Conservation (phyloP, 2,797 vertebrate genomes). For the Thunnus albacares region DNA sequence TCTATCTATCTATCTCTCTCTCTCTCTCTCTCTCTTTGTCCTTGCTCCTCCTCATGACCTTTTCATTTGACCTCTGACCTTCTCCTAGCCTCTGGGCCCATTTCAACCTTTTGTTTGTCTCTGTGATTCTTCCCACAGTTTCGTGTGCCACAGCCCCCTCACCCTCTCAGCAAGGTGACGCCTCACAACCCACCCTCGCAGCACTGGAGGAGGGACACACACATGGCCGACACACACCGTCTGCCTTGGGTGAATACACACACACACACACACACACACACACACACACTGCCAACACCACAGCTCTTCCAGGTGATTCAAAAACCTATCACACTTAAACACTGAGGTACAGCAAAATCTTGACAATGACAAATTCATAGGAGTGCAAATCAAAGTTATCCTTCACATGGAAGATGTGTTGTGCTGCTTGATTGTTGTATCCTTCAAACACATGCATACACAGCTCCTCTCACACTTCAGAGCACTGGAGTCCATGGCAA, state of each 20-base stretch:
- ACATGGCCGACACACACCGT: conserved; percentile 73
- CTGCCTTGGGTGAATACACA: conserved; percentile 71
- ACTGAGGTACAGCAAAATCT: too few relatives aligned
- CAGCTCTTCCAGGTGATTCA: neutral
- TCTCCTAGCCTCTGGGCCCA: conserved; percentile 41
- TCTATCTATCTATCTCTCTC: neutral
- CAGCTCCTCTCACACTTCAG: too few relatives aligned
- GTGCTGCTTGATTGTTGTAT: neutral
- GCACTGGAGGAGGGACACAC: conserved; percentile 83
- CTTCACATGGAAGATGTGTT: neutral
- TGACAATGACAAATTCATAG: too few relatives aligned
- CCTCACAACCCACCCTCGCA: conserved; percentile 74
- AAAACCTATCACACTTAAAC: neutral
- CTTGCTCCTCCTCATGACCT: conserved; percentile 55
- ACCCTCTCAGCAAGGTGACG: conserved; percentile 77
- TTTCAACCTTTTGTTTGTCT: conserved; percentile 67
- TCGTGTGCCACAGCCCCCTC: conserved; percentile 83
- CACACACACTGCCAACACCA: neutral
- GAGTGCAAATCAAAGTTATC: neutral
- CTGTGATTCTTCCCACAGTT: conserved; percentile 79
- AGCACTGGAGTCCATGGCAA: too few relatives aligned
- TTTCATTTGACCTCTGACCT: conserved; percentile 70
- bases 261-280: conserved; percentile 5
- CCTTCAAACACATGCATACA: neutral
- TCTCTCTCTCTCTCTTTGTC: conserved; percentile 28